phyloP scores from a whole-genome alignment of 1,140 invertebrate genomes.

The Pemphigus obesinymphae region DNA sequence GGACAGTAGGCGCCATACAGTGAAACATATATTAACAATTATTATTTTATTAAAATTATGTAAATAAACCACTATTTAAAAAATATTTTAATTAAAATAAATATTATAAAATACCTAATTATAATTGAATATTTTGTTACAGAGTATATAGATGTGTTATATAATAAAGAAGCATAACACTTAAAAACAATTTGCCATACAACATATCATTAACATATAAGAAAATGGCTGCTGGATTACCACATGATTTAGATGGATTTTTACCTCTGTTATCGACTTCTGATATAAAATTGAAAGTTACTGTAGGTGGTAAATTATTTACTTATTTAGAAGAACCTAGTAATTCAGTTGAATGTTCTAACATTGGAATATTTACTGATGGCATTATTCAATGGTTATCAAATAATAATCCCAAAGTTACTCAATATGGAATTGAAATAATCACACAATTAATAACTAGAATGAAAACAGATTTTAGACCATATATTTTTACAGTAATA shows the following conservation, averaged over 20 bases:
- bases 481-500: slow-evolving; percentile 77
- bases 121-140: background rate
- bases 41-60: too few species aligned
- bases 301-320: slow-evolving; percentile 70
- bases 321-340: slow-evolving; percentile 68
- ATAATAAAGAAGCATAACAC: too few species aligned
- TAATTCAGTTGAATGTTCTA: slow-evolving; percentile 72
- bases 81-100: too few species aligned
- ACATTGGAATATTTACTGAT: slow-evolving; percentile 81
- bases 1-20: too few species aligned
- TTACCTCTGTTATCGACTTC: slow-evolving; percentile 71
- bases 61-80: too few species aligned
- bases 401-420: slow-evolving; percentile 84
- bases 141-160: background rate
- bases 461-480: slow-evolving; percentile 80
- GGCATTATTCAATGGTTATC: slow-evolving; percentile 82
- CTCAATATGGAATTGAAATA: slow-evolving; percentile 68
- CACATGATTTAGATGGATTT: slow-evolving; percentile 70
- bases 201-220: background rate
- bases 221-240: slow-evolving; percentile 12
- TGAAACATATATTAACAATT: too few species aligned
- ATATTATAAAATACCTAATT: too few species aligned
- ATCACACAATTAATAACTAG: slow-evolving; percentile 77
- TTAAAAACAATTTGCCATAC: background rate
- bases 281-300: slow-evolving; percentile 80